These are phyloP conservation scores for Hestina assimilis DNA, from an alignment of 1,140 invertebrate species.

Conservation along the genomic window DNA sequence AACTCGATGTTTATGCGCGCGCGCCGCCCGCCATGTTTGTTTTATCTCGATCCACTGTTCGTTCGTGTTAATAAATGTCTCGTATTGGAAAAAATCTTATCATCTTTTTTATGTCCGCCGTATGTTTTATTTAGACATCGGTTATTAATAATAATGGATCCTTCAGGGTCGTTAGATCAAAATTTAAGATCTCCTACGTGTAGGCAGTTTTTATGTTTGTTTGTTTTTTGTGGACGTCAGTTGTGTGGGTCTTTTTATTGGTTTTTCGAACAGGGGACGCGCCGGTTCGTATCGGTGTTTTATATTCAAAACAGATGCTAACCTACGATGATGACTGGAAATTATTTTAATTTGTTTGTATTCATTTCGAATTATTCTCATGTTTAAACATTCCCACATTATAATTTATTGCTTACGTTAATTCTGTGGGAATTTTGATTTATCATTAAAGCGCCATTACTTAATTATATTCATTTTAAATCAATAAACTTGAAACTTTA, in stretches of 20 bases:
- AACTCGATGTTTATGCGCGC: conserved; percentile 70
- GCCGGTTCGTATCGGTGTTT: conserved; percentile 50
- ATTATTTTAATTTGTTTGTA: conserved; percentile 68
- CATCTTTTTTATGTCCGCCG: conserved; percentile 53
- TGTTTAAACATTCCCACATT: conserved; percentile 65
- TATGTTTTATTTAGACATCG: conserved; percentile 76
- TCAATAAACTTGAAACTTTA: neutral
- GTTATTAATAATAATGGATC: conserved; percentile 76
- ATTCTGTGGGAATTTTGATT: neutral
- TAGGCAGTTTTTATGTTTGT: conserved; percentile 35
- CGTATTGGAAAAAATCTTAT: conserved; percentile 63
- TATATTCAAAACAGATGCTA: conserved; percentile 75
- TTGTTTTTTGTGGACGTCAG: conserved; percentile 62
- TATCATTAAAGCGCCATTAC: neutral
- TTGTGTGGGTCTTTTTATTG: conserved; percentile 67
- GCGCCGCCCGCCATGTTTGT: conserved; percentile 75
- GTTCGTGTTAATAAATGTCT: conserved; percentile 74
- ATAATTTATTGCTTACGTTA: conserved; percentile 32
- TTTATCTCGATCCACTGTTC: conserved; percentile 70
- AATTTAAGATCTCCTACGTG: conserved; percentile 68
- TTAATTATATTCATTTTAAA: neutral
- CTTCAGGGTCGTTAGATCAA: conserved; percentile 71
- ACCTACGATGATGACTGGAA: conserved; percentile 56
- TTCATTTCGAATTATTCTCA: conserved; percentile 59
- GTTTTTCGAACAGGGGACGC: conserved; percentile 50